Evolutionary conservation across 1,140 invertebrate species (phyloP).

Genomic region (Vollenhovia emeryi): DNA sequence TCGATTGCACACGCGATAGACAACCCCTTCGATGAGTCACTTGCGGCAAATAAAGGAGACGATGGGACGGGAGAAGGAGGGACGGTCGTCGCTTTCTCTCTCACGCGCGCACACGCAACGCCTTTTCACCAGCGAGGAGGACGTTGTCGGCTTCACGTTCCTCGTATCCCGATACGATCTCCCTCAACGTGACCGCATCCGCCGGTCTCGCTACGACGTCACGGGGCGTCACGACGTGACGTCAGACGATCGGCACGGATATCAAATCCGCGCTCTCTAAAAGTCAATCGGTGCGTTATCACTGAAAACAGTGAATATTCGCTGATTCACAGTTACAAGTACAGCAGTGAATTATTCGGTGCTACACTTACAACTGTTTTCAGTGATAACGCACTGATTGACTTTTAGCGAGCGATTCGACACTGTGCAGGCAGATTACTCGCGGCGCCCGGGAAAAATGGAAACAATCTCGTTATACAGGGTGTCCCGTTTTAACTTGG

Average conservation of each 20-base stretch:
- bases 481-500: too few species aligned
- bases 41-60: constrained; percentile 63
- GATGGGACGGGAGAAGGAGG: background rate
- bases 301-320: too few species aligned
- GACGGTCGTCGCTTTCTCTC: background rate
- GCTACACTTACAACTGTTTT: too few species aligned
- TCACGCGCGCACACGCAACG: background rate
- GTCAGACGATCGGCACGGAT: constrained; percentile 15
- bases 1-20: constrained; percentile 71
- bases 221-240: constrained; percentile 10
- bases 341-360: too few species aligned
- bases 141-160: background rate
- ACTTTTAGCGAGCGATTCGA: too few species aligned
- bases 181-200: constrained; percentile 28
- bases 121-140: background rate
- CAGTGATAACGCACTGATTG: too few species aligned
- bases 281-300: too few species aligned
- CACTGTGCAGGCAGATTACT: too few species aligned
- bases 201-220: background rate
- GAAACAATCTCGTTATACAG: too few species aligned
- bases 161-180: constrained; percentile 3
- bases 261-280: constrained; percentile 41
- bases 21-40: constrained; percentile 72
- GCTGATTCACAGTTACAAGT: too few species aligned
- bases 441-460: too few species aligned